Percentiles rank a stretch among this genome's conserved stretches.
Conservation (phyloP, 1,140 invertebrate species). For the Drosophila serrata region DNA sequence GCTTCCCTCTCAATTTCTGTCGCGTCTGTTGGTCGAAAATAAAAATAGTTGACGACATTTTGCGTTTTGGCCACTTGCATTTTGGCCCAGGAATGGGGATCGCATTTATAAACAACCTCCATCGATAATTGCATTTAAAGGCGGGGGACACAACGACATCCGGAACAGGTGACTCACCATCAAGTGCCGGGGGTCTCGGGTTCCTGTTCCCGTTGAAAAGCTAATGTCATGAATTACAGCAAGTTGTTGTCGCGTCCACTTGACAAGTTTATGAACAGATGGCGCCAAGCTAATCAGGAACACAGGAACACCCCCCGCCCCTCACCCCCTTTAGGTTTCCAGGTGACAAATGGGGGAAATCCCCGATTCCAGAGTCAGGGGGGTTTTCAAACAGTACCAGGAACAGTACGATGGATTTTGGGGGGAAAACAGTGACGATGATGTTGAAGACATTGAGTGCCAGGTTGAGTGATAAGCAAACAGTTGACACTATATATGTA, state of each 20-base stretch:
- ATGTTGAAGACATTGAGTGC: slow-evolving; percentile 4
- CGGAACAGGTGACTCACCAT: slow-evolving; percentile 30
- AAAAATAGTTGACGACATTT: slow-evolving; percentile 63
- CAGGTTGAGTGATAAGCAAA: slow-evolving; percentile 57
- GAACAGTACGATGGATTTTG: not conserved
- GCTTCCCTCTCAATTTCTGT: slow-evolving; percentile 1
- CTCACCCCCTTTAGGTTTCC: too few relatives aligned
- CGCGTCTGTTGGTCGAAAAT: slow-evolving; percentile 29
- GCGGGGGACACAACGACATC: slow-evolving; percentile 3
- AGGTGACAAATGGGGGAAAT: slow-evolving; percentile 17
- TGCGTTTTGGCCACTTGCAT: slow-evolving; percentile 39
- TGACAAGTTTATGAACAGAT: slow-evolving; percentile 59
- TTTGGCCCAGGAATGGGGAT: slow-evolving; percentile 13
- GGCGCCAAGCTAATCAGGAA: slow-evolving; percentile 46
- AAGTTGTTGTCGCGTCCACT: slow-evolving; percentile 32
- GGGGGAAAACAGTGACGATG: not conserved
- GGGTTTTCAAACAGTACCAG: not conserved
- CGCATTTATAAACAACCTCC: slow-evolving; percentile 15
- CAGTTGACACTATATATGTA: slow-evolving; percentile 21
- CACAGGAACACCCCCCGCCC: not conserved
- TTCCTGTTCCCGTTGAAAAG: slow-evolving; percentile 1
- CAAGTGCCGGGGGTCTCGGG: not conserved
- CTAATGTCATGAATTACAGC: slow-evolving; percentile 15
- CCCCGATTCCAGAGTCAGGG: slow-evolving; percentile 12
- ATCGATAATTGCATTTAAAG: slow-evolving; percentile 24